Percentiles rank a stretch among this genome's conserved stretches.
Evolutionary conservation across 1,140 invertebrate species (phyloP).

Genomic region (Neodiprion lecontei): DNA sequence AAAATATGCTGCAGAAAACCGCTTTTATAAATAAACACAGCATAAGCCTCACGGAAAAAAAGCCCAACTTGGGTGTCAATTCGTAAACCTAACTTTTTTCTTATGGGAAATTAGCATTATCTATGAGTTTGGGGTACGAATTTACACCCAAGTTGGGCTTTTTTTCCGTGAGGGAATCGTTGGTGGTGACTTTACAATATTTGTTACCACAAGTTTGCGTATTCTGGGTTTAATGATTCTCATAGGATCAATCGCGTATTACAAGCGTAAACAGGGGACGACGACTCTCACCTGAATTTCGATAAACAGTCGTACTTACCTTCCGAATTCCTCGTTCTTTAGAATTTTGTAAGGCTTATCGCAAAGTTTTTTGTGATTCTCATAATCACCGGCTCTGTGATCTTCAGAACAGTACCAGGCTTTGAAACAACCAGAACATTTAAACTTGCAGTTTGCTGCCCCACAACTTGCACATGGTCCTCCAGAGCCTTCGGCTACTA

Average conservation of each 20-base stretch:
- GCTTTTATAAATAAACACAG: no score
- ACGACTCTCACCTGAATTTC: neutral
- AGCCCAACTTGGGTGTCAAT: no score
- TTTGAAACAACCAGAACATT: slow-evolving; percentile 38
- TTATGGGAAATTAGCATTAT: no score
- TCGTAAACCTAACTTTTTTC: no score
- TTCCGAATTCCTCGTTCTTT: slow-evolving; percentile 69
- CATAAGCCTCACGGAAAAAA: no score
- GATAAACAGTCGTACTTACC: slow-evolving; percentile 41
- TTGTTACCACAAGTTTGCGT: no score
- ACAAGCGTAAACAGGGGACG: neutral
- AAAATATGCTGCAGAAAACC: no score
- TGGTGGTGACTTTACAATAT: neutral
- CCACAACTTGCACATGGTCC: slow-evolving; percentile 9
- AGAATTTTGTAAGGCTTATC: slow-evolving; percentile 50
- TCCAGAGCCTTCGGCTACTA: slow-evolving; percentile 3
- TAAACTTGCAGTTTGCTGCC: slow-evolving; percentile 15
- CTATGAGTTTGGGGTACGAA: neutral
- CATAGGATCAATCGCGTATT: no score
- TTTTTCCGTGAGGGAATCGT: neutral
- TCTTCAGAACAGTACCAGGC: neutral
- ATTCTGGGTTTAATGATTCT: no score
- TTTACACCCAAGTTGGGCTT: neutral
- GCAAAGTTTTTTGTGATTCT: slow-evolving; percentile 24
- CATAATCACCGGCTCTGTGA: neutral